Percentiles rank a stretch among this genome's conserved stretches.
Evolutionary conservation across 2,888 invertebrate genomes (phyloP).

Genomic region (Priapulus caudatus): DNA sequence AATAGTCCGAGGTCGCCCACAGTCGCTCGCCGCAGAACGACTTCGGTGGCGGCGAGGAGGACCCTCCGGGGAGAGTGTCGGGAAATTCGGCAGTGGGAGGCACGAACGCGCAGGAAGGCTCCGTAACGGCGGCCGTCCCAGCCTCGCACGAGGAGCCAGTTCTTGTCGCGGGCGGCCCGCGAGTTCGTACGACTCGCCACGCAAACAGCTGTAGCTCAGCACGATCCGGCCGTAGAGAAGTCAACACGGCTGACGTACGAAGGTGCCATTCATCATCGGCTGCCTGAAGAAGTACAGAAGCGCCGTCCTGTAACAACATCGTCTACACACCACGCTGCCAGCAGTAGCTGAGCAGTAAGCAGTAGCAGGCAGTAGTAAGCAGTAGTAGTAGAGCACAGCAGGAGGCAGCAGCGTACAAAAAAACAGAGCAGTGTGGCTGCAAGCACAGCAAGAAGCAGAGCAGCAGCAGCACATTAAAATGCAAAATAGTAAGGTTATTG

Average conservation of each 20-base stretch:
- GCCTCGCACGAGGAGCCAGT: not conserved
- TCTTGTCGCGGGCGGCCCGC: not conserved
- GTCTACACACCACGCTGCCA: too few relatives aligned
- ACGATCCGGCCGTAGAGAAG: not conserved
- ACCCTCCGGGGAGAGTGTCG: not conserved
- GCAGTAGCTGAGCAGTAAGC: too few relatives aligned
- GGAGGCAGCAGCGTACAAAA: too few relatives aligned
- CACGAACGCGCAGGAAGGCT: not conserved
- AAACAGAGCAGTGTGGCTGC: too few relatives aligned
- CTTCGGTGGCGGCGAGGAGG: not conserved
- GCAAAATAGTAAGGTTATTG: too few relatives aligned
- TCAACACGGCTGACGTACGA: not conserved
- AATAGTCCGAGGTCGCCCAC: not conserved
- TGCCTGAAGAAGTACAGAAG: too few relatives aligned
- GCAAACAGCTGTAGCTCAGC: not conserved
- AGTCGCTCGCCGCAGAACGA: not conserved
- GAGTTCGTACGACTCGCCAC: not conserved
- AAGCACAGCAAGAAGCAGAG: too few relatives aligned
- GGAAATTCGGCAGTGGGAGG: not conserved
- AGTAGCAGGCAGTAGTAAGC: too few relatives aligned
- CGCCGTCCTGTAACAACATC: too few relatives aligned
- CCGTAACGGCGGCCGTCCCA: not conserved
- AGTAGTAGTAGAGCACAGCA: too few relatives aligned
- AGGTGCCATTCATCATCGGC: not conserved
- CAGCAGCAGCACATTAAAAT: too few relatives aligned